These are phyloP conservation scores for Lysiphlebus fabarum DNA, from an alignment of 1,140 invertebrate genomes.

Conservation along the genomic window DNA sequence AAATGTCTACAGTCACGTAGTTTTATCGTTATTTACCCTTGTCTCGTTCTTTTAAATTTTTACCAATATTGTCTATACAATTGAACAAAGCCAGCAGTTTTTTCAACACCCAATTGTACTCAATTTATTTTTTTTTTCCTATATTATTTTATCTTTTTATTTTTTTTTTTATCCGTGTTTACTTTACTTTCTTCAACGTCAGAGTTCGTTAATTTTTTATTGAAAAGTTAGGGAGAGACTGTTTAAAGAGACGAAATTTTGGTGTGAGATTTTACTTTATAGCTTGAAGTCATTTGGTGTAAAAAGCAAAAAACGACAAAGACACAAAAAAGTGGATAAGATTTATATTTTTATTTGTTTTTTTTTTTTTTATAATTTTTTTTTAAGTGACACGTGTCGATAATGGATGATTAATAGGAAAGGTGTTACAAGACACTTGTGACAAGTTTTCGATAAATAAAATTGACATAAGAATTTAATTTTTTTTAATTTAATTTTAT, in stretches of 20 bases:
- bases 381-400: constrained; percentile 12
- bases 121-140: not conserved
- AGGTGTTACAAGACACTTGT: constrained; percentile 2
- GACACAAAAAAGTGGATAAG: not conserved
- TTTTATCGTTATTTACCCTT: constrained; percentile 21
- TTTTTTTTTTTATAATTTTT: no score
- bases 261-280: no score
- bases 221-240: no score
- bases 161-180: no score
- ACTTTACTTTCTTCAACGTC: no score
- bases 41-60: not conserved
- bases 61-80: constrained; percentile 19
- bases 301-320: not conserved
- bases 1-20: constrained; percentile 13
- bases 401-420: constrained; percentile 19
- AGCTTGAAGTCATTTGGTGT: not conserved
- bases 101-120: constrained; percentile 7
- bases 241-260: no score
- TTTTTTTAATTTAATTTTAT: no score
- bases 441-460: no score
- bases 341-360: no score
- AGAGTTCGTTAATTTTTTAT: no score
- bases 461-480: no score
- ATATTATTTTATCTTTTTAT: no score
- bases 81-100: constrained; percentile 13